These are phyloP conservation scores for Lysandra coridon DNA, from an alignment of 2,888 invertebrate genomes.

Conservation along the genomic window DNA sequence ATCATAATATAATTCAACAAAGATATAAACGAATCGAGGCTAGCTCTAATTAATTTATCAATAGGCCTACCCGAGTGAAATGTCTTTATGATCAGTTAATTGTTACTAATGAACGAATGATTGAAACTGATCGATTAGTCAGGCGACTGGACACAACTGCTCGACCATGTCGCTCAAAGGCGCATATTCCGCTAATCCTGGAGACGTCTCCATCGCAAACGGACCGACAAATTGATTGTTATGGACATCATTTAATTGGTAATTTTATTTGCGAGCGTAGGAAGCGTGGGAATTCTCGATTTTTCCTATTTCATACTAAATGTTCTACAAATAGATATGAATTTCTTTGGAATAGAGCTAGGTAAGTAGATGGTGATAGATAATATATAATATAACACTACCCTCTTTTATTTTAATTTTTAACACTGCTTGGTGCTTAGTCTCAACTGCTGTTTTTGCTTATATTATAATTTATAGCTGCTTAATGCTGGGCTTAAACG, in stretches of 20 bases:
- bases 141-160: conserved; percentile 8
- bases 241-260: background rate
- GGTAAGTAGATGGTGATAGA: no score
- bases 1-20: background rate
- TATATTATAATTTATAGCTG: no score
- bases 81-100: conserved; percentile 24
- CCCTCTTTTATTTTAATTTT: no score
- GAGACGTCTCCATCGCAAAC: background rate
- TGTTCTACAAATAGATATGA: background rate
- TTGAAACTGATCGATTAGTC: background rate
- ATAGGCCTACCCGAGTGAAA: background rate
- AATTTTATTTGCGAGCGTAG: background rate
- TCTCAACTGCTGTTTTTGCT: no score
- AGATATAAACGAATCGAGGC: background rate
- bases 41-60: background rate
- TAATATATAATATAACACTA: no score
- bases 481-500: no score
- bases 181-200: background rate
- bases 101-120: conserved; percentile 19
- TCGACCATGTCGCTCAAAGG: conserved; percentile 11
- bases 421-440: no score
- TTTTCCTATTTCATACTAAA: background rate
- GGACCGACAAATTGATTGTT: background rate
- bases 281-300: background rate
- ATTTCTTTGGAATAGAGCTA: no score